These are phyloP conservation scores for Xenopus laevis DNA, from an alignment of 2,113 vertebrate genomes.

Conservation along the genomic window DNA sequence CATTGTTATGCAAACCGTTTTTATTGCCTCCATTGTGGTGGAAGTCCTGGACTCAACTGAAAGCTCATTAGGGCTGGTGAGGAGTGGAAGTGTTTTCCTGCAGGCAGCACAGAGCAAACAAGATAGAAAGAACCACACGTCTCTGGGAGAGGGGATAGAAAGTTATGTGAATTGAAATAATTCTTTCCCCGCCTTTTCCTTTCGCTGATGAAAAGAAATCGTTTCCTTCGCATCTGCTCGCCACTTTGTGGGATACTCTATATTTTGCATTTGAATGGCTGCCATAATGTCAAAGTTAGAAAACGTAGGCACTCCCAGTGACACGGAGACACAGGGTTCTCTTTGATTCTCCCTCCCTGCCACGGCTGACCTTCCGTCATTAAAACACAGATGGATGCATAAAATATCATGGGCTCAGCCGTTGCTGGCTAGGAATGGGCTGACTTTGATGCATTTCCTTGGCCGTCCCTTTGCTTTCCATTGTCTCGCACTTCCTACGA, in stretches of 20 bases:
- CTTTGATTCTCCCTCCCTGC: conserved; percentile 52
- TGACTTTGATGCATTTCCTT: neutral
- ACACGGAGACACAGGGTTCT: conserved; percentile 50
- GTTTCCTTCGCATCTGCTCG: conserved; percentile 53
- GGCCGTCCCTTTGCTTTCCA: neutral
- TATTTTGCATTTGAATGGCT: conserved; percentile 58
- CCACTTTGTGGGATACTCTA: conserved; percentile 62
- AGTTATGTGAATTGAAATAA: conserved; percentile 59
- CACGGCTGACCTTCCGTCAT: conserved; percentile 57
- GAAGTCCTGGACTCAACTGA: conserved; percentile 61
- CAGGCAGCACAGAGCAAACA: conserved; percentile 58
- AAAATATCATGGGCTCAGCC: conserved; percentile 58
- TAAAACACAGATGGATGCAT: conserved; percentile 55
- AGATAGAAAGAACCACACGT: conserved; percentile 50
- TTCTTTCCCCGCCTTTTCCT: conserved; percentile 40
- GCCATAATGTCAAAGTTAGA: conserved; percentile 15
- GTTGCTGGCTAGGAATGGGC: neutral
- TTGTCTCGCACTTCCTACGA: too few species aligned
- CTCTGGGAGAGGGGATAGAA: conserved; percentile 62
- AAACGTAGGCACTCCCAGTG: conserved; percentile 50
- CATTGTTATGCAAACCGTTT: conserved; percentile 57
- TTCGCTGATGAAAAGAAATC: conserved; percentile 53
- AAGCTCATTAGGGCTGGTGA: conserved; percentile 66
- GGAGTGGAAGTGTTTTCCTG: conserved; percentile 56
- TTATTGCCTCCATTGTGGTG: conserved; percentile 53